Evolutionary conservation across 2,888 invertebrate species (phyloP), one percentile per base, ranked within the genome.

Genomic region (Athalia rosae): DNA sequence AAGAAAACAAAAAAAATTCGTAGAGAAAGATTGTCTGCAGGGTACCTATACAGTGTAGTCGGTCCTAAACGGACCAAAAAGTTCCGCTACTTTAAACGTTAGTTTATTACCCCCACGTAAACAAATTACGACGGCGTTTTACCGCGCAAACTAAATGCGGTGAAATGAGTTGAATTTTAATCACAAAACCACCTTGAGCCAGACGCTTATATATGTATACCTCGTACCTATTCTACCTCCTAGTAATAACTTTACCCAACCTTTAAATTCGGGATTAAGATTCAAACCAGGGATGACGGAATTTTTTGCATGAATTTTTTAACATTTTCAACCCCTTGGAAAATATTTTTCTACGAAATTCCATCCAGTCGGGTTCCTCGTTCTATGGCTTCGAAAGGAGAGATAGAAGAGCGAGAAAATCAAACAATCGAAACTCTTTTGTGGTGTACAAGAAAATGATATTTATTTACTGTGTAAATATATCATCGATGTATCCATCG

Each of bases 131-230:
- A 11, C 50, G 13, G 28, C 4, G 53, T 67, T 53, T 71, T 43
- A 71, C 71, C 58, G 58, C 71, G 13, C 8, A 71, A 71, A 71
- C 28, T 53, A 15, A 56, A 56, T 41, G 13, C 43, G 71, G 13
- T 45, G 8, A 71, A 58, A 71, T n/a, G 45, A 56, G 71, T 7
- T 58, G 71, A 71, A 71, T 71, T 71, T 71, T 71, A 58, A 71
- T 71, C 43, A n/a, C 71, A 11, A 28, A 28, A 67, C 67, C 28
- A 7, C 41, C 9, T 5, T 41, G 53, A n/a, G 6, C 41, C 45
- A 45, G 47, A n/a, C 9, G 53, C 4, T 11, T 53, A 11, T n/a
- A 0, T n/a, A 0, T 53, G 3, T 28, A 28, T 28, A 28, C 28
- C 28, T 28, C 28, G 28, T 28, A 28, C 28, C 45, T 45, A 6